Base-by-base conservation (phyloP, 2,888 invertebrate species). In the Caenorhabditis auriculariae region DNA sequence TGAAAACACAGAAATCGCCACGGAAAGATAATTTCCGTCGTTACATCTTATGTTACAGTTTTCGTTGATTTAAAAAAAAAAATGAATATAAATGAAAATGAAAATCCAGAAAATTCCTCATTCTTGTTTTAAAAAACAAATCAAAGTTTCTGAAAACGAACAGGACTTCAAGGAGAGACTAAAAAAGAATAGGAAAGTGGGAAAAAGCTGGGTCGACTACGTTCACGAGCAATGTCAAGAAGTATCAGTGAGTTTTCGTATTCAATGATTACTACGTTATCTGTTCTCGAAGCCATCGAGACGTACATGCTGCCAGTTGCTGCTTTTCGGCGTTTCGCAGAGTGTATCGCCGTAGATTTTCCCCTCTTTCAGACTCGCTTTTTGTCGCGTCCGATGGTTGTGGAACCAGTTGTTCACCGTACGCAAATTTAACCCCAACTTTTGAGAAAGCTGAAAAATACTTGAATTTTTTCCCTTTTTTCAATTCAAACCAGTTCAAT, bases 361-460 rank as follows among this genome's bases (percentile, higher is more conserved):
- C 6, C 69, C 69, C 43, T 69, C 69, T 27, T 56, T 61, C 39
- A 64, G 46, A 41, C 62, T 71, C 51, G 69, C 78, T 84, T 95
- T 95, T 82, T 93, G 87, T 65, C 98, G 88, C 93, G 98, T 98
- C 76, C 98, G 88, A 83, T 98, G 95, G 83, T 98, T 98, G 86
- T 98, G 96, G 87, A 98, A 98, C 98, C 98, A 98, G 84, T 98
- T 98, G 61, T 94, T 94, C 78, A 99, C 95, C 52, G 96, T 96
- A 73, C 96, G 87, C 48, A 93, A 90, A 5, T 93, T 91, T 38
- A 99, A 86, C 7, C 89, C 90, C 54, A 98, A 85, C 83, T 94
- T 93, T 28, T 88, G 88, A 28, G 95, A 93, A 57, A 98, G 86
- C 81, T 93, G 93, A 19, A 48, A 48, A 4, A 19, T 9, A 26